Base-by-base conservation (phyloP, 2,888 invertebrate species). In the Acanthosepion esculentum region DNA sequence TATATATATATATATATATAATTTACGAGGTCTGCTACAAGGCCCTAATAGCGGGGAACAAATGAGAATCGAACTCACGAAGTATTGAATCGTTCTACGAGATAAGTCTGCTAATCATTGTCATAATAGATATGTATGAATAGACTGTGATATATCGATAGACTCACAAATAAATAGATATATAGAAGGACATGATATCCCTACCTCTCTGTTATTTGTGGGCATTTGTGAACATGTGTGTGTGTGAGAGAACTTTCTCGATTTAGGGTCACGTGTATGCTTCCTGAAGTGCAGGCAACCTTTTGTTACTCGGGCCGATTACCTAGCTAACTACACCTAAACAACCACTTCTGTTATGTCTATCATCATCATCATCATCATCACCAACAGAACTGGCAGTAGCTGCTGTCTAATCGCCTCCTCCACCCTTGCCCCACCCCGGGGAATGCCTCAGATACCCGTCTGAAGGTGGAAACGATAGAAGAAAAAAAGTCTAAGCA, bases 321-420 rank as follows among this genome's bases (percentile, higher is more conserved):
- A 78, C 78, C 78, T 78, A 33, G 78, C 78, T 78, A 59, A 20
- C 59, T 59, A 59, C 59, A 59, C 59, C 59, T 59, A 33, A n/a
- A 78, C n/a, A 78, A 78, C n/a, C 33, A 78, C 78, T n/a, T n/a
- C 78, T 78, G 78, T 78, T 78, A 78, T 78, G 78, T 78, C 78
- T 78, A 78, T 78, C 33, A 78, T n/a, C 78, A 78, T n/a, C n/a
- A n/a, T 78, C 78, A n/a, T 78, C 18, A 15, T 78, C 78, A 33
- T 3, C 33, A n/a, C 0, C 12, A 78, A 12, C 18, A 18, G 20
- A 29, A 78, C 10, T 7, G n/a, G 29, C 29, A 78, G 8, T 29
- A 78, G 26, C n/a, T 33, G n/a, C 78, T 33, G 33, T 33, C n/a
- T 15, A n/a, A n/a, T 15, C 33, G 33, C 78, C 78, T 15, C 78